Evolutionary conservation across 2,888 invertebrate species (phyloP).

Genomic region (Cantharis rufa): DNA sequence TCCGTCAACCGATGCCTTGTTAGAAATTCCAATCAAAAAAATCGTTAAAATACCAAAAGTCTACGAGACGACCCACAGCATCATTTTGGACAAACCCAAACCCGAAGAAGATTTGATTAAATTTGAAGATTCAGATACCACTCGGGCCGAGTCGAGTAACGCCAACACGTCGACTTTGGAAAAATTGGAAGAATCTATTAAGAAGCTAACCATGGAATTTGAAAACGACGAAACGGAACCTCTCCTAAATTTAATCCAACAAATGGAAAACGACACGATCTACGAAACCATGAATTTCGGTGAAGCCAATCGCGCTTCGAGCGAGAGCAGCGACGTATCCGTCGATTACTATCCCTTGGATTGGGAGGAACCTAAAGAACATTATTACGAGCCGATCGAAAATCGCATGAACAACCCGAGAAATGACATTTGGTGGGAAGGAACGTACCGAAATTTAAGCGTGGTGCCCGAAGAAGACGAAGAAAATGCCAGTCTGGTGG

Average conservation of each 20-base stretch:
- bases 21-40: slow-evolving; percentile 54
- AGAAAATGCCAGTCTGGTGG: slow-evolving; percentile 47
- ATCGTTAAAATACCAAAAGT: slow-evolving; percentile 43
- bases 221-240: slow-evolving; percentile 38
- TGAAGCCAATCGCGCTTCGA: slow-evolving; percentile 42
- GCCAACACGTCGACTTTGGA: neutral
- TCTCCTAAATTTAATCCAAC: slow-evolving; percentile 34
- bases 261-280: slow-evolving; percentile 34
- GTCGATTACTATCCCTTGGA: slow-evolving; percentile 36
- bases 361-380: slow-evolving; percentile 38
- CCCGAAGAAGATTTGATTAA: slow-evolving; percentile 14
- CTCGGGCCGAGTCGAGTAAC: neutral
- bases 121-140: neutral
- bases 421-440: slow-evolving; percentile 53
- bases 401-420: neutral
- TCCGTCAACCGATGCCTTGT: slow-evolving; percentile 52
- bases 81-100: slow-evolving; percentile 35
- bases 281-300: slow-evolving; percentile 36
- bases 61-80: slow-evolving; percentile 49
- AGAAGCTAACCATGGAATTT: neutral
- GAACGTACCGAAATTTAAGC: slow-evolving; percentile 53
- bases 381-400: slow-evolving; percentile 50
- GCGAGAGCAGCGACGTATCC: slow-evolving; percentile 45
- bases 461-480: slow-evolving; percentile 56
- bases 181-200: neutral